Base-by-base conservation (phyloP, 1,140 invertebrate genomes). In the Stegodyphus mimosarum region DNA sequence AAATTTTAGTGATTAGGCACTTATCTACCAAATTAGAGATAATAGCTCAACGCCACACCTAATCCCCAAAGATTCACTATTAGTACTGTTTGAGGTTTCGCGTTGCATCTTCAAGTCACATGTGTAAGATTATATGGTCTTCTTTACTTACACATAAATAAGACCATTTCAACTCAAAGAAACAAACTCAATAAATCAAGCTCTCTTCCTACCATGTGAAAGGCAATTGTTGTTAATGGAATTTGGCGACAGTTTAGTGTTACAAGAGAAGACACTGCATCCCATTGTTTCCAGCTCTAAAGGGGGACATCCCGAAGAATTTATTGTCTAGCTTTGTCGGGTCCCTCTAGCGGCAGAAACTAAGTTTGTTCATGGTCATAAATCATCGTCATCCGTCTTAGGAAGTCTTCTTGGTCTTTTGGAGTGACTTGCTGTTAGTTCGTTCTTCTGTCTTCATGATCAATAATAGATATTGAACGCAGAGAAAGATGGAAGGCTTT, bases 211-310 rank as follows among this genome's bases (percentile, higher is more conserved):
- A 49, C 55, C 74, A 49, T n/a, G 74, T 76, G 74, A 76, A 66
- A 76, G 74, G 55, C 74, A 76, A 76, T 76, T 76, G 74, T 76
- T 76, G 74, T 76, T 76, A 76, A 76, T 76, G 74, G 74, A 63
- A 66, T 76, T 51, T 60, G 74, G 74, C 48, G 74, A 76, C 74
- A 76, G 74, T 76, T 76, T 76, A 76, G 74, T 51, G 51, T 49
- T 76, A 76, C 74, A 74, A 53, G 52, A 15, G 72, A 60, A 74
- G 72, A 76, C 74, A 66, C 60, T 55, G 74, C 74, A 49, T n/a
- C 74, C 74, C 33, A 50, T 76, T 63, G 55, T 76, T 76, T 66
- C 60, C 74, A n/a, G 66, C 17, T 76, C 63, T 3, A 50, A 11
- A 63, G 33, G 66, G 74, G 63, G 50, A n/a, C 33, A 66, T 33